phyloP scores from a whole-genome alignment of 64 coral and sea anemone genomes.

The Anthopleura sola region DNA sequence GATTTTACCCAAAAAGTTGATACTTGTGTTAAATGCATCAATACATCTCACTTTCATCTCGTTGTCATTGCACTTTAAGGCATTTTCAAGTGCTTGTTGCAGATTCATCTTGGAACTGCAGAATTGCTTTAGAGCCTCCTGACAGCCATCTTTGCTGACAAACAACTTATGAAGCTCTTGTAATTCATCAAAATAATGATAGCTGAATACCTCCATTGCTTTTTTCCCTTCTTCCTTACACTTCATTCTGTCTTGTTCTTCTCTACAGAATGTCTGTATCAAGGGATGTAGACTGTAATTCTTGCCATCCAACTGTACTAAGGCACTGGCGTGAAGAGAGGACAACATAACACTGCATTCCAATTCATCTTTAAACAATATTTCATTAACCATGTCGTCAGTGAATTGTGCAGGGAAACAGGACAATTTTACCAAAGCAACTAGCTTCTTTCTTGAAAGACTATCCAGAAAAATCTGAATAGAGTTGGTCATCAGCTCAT shows the following conservation, averaged over 20 bases:
- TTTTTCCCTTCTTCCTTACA: slow-evolving; percentile 14
- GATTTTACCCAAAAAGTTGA: slow-evolving; percentile 14
- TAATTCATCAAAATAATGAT: slow-evolving; percentile 1
- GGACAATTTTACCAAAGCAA: not conserved
- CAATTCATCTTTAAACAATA: not conserved
- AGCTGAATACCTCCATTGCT: slow-evolving; percentile 2
- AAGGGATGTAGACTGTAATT: no score
- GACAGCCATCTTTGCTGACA: slow-evolving; percentile 11
- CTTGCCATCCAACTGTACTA: not conserved
- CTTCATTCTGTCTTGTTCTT: not conserved
- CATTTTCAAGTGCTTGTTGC: no score
- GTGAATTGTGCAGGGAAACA: no score
- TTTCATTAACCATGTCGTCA: not conserved
- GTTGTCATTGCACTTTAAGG: no score
- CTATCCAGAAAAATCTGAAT: not conserved
- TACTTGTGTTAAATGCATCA: slow-evolving; percentile 1
- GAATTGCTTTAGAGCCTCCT: not conserved
- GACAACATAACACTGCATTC: not conserved
- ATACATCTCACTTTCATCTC: not conserved
- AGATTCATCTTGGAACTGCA: no score
- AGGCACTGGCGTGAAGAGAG: not conserved
- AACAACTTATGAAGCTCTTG: not conserved
- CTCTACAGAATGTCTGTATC: no score
- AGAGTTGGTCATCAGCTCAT: not conserved
- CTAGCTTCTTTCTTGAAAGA: not conserved